Conservation (phyloP, 2,888 invertebrate species). For the Tineola bisselliella region DNA sequence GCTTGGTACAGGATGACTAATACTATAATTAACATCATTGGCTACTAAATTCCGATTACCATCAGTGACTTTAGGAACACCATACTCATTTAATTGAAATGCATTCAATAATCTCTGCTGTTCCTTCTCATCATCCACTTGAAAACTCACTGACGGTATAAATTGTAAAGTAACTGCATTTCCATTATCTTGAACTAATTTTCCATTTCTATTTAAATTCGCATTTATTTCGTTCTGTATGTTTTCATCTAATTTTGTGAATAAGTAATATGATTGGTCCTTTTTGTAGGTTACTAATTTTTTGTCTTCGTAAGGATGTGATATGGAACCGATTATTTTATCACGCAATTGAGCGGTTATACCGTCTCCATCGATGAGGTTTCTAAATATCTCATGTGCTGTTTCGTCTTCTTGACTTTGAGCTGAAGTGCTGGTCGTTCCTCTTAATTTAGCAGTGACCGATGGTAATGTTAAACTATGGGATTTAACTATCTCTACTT, state of each 20-base stretch:
- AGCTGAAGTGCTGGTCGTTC: constrained; percentile 16
- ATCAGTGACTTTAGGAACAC: constrained; percentile 29
- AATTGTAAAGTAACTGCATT: constrained; percentile 38
- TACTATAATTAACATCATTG: constrained; percentile 34
- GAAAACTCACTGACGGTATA: constrained; percentile 47
- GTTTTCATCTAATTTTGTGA: constrained; percentile 37
- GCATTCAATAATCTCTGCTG: constrained; percentile 40
- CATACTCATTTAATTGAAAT: constrained; percentile 42
- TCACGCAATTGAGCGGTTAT: constrained; percentile 54
- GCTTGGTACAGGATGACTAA: constrained; percentile 32
- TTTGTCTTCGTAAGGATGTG: constrained; percentile 46
- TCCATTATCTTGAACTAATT: constrained; percentile 24
- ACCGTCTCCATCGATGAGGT: constrained; percentile 36
- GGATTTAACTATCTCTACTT: constrained; percentile 42
- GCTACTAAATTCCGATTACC: constrained; percentile 24
- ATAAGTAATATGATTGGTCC: constrained; percentile 50
- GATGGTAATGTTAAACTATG: constrained; percentile 28
- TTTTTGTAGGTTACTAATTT: constrained; percentile 52
- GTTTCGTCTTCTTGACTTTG: constrained; percentile 28
- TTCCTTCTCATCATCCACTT: constrained; percentile 44
- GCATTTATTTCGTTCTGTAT: constrained; percentile 17
- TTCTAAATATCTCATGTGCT: constrained; percentile 24
- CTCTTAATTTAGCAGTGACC: constrained; percentile 32
- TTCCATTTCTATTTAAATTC: constrained; percentile 19
- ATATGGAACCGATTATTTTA: constrained; percentile 49